Evolutionary conservation across 2,888 invertebrate species (phyloP).

Genomic region (Sinhomidia bicolor): DNA sequence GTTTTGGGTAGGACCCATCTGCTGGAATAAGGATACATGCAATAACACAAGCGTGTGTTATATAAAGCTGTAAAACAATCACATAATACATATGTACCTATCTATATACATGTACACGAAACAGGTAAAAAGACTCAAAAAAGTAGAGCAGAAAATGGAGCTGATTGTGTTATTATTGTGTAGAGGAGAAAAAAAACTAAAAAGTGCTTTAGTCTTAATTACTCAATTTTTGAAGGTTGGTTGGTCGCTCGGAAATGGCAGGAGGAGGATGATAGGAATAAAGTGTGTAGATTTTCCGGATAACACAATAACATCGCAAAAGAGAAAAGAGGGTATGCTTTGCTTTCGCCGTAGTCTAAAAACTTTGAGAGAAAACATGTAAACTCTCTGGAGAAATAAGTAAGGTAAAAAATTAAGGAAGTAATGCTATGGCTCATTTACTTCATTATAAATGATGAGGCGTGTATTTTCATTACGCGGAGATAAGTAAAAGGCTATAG

Average conservation of each 20-base stretch:
- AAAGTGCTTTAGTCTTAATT: slow-evolving; percentile 59
- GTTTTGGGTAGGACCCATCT: slow-evolving; percentile 6
- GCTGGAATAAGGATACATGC: not conserved
- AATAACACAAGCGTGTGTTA: too few relatives aligned
- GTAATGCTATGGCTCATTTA: slow-evolving; percentile 66
- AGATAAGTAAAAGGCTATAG: slow-evolving; percentile 50
- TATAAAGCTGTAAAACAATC: not conserved
- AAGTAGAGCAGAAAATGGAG: not conserved
- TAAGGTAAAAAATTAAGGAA: slow-evolving; percentile 59
- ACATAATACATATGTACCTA: too few relatives aligned
- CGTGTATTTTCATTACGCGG: slow-evolving; percentile 55
- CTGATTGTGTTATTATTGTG: too few relatives aligned
- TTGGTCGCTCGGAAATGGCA: slow-evolving; percentile 33
- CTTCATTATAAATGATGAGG: slow-evolving; percentile 68
- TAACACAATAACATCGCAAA: not conserved
- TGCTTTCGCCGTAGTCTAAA: too few relatives aligned
- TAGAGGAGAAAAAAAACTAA: not conserved
- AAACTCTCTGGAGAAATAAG: not conserved
- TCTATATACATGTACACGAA: not conserved
- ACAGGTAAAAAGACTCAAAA: not conserved
- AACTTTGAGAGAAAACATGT: slow-evolving; percentile 13
- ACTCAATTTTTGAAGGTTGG: slow-evolving; percentile 67
- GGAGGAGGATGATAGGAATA: slow-evolving; percentile 24
- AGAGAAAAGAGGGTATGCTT: too few relatives aligned
- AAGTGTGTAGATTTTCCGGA: not conserved